These are phyloP conservation scores for Scolanthus callimorphus DNA, from an alignment of 92 coral and sea anemone species.

Conservation along the genomic window DNA sequence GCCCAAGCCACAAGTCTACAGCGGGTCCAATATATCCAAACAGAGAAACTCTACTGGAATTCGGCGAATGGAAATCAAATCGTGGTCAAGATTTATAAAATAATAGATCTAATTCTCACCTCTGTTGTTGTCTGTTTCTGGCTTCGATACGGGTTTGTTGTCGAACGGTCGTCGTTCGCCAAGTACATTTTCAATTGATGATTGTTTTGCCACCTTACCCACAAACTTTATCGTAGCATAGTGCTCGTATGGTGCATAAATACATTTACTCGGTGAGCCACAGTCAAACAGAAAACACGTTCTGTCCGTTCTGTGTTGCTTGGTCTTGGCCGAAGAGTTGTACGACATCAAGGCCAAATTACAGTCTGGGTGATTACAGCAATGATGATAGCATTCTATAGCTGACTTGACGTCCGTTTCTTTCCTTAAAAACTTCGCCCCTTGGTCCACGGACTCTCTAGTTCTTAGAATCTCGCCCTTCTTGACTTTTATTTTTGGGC, in stretches of 20 bases:
- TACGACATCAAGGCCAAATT: slow-evolving; percentile 72
- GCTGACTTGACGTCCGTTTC: slow-evolving; percentile 28
- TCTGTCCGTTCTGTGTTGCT: slow-evolving; percentile 19
- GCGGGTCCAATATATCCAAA: too few species aligned
- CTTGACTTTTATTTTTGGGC: slow-evolving; percentile 56
- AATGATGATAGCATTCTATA: slow-evolving; percentile 57
- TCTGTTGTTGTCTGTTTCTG: too few species aligned
- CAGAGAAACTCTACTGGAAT: too few species aligned
- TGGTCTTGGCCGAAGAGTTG: slow-evolving; percentile 13
- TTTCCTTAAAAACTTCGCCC: slow-evolving; percentile 46
- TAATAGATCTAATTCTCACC: too few species aligned
- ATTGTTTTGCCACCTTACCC: slow-evolving; percentile 16
- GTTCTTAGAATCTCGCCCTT: slow-evolving; percentile 58
- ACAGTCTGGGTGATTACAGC: slow-evolving; percentile 53
- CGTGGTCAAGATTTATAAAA: too few species aligned
- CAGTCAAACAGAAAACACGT: slow-evolving; percentile 75
- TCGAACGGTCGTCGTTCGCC: too few species aligned
- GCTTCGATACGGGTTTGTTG: too few species aligned
- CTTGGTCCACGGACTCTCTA: slow-evolving; percentile 45
- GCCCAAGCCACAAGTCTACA: too few species aligned
- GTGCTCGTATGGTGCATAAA: slow-evolving; percentile 50
- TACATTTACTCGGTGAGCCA: slow-evolving; percentile 62
- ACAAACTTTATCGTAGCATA: slow-evolving; percentile 60
- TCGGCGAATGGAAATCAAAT: too few species aligned
- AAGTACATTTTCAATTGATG: neutral